These are phyloP conservation scores for Gymnothorax reevesii DNA, from an alignment of 2,797 vertebrate species.

Conservation along the genomic window DNA sequence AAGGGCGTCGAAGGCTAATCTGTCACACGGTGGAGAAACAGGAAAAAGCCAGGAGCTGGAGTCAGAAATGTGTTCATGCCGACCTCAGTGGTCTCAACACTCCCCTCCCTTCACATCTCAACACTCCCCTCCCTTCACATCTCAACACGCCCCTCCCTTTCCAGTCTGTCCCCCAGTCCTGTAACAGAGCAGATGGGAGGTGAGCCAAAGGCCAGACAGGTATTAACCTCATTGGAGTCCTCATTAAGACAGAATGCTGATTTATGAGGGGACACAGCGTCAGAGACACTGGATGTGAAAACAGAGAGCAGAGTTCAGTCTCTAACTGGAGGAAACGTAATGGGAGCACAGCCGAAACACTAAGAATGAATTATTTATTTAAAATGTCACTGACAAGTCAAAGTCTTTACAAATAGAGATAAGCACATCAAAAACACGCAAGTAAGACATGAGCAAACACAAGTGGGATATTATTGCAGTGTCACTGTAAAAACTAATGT, in stretches of 20 bases:
- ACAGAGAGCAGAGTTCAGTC: neutral
- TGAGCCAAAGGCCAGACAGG: slow-evolving; percentile 11
- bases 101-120: neutral
- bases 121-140: too few relatives aligned
- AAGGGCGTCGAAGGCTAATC: slow-evolving; percentile 6
- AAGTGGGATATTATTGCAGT: neutral
- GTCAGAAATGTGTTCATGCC: neutral
- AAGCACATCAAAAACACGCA: neutral
- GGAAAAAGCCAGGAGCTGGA: neutral
- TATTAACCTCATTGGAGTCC: neutral
- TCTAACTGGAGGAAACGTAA: neutral
- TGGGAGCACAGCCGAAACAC: neutral
- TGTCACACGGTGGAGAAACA: neutral
- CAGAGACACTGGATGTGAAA: neutral
- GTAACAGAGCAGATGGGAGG: neutral
- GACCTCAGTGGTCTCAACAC: neutral
- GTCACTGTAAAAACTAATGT: neutral
- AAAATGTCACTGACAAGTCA: neutral
- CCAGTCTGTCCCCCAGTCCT: neutral
- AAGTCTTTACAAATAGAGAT: neutral
- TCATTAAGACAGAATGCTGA: neutral
- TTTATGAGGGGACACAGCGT: neutral
- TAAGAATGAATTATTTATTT: neutral
- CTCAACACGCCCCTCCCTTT: too few relatives aligned
- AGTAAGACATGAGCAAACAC: neutral